These are phyloP conservation scores for Xestia ashworthii DNA, from an alignment of 2,888 invertebrate genomes.

Conservation along the genomic window DNA sequence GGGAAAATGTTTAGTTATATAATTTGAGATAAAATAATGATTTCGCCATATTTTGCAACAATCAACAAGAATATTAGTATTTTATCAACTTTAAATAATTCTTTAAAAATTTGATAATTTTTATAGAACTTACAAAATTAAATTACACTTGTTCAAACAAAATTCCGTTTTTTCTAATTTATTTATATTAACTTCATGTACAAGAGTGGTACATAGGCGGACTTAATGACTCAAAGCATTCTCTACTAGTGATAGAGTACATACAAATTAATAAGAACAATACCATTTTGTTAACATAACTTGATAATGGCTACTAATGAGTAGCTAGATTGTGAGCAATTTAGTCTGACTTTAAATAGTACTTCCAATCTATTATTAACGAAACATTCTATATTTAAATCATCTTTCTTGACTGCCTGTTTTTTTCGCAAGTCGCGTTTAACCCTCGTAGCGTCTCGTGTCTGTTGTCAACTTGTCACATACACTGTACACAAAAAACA, in stretches of 20 bases:
- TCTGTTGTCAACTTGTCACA: neutral
- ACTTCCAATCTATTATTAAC: neutral
- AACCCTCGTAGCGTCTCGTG: neutral
- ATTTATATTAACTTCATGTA: too few species aligned
- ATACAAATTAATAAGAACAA: too few species aligned
- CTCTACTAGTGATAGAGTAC: too few species aligned
- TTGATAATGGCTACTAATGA: too few species aligned
- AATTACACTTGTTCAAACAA: constrained; percentile 2
- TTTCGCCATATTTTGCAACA: neutral
- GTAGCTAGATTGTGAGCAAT: too few species aligned
- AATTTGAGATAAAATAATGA: neutral
- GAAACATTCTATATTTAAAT: neutral
- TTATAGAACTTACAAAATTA: neutral
- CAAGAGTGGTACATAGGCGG: too few species aligned
- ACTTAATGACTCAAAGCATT: too few species aligned
- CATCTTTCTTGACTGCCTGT: neutral
- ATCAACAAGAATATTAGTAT: neutral
- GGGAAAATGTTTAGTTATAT: neutral
- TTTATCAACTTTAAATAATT: neutral
- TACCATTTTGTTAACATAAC: too few species aligned
- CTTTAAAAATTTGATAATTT: too few species aligned
- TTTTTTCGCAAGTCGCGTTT: neutral
- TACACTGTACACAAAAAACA: constrained; percentile 20
- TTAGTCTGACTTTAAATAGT: too few species aligned
- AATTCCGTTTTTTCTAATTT: neutral